Evolutionary conservation across 1,140 invertebrate genomes (phyloP).

Genomic region (Uloborus diversus): DNA sequence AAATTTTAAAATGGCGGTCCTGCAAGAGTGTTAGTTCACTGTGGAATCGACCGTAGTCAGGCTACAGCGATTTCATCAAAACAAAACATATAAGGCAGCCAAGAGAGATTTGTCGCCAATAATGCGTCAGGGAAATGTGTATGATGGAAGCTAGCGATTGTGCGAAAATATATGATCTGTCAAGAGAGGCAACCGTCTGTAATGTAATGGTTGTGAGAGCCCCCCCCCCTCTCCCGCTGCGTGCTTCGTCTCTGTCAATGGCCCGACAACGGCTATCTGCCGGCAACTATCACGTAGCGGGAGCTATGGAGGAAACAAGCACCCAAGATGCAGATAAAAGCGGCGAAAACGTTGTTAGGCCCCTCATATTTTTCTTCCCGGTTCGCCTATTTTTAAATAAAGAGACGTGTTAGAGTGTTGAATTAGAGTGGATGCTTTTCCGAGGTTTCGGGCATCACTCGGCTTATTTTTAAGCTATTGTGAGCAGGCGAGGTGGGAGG

Average conservation of each 20-base stretch:
- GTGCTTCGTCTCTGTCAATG: conserved; percentile 50
- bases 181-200: conserved; percentile 55
- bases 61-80: too few species aligned
- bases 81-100: too few species aligned
- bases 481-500: too few species aligned
- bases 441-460: too few species aligned
- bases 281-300: conserved; percentile 33
- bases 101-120: conserved; percentile 7
- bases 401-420: neutral
- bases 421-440: neutral
- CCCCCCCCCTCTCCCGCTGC: neutral
- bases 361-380: neutral
- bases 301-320: neutral
- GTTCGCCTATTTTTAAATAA: neutral
- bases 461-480: too few species aligned
- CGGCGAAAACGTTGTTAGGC: conserved; percentile 9
- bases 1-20: too few species aligned
- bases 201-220: conserved; percentile 55
- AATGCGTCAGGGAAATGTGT: neutral
- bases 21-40: too few species aligned
- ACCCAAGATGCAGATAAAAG: conserved; percentile 26
- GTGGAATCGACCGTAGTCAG: too few species aligned
- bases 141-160: conserved; percentile 55
- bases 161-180: conserved; percentile 57
- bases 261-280: conserved; percentile 32